phyloP scores from a whole-genome alignment of 2,113 vertebrate genomes.

The Corythaixoides concolor region DNA sequence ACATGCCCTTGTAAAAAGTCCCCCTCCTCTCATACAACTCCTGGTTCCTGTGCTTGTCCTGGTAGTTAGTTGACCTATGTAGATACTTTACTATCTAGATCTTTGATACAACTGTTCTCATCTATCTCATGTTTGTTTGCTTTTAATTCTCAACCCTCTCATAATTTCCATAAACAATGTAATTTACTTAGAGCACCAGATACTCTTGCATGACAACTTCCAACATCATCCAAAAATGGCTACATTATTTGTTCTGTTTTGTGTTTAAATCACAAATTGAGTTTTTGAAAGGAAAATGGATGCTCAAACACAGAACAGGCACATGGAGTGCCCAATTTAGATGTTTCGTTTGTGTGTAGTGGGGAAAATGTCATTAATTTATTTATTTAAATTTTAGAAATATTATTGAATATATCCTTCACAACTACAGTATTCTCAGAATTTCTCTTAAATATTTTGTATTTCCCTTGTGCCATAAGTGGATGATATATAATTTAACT shows the following conservation, averaged over 20 bases:
- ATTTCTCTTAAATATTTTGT: neutral
- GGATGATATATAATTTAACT: neutral
- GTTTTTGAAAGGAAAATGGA: neutral
- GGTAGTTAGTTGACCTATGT: neutral
- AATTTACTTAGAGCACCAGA: neutral
- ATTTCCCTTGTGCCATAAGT: neutral
- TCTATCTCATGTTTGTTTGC: neutral
- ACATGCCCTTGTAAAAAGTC: too few species aligned
- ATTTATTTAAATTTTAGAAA: neutral
- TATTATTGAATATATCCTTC: neutral
- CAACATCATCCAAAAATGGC: neutral
- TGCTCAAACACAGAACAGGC: neutral
- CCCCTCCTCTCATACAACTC: neutral
- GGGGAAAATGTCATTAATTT: fast-evolving
- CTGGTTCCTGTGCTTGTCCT: neutral
- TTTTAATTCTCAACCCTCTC: neutral
- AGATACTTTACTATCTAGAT: neutral
- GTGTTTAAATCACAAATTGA: neutral
- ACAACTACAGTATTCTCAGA: neutral
- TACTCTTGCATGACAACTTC: neutral
- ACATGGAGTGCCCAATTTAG: neutral
- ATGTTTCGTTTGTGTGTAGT: fast-evolving
- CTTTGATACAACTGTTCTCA: neutral
- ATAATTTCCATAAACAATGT: neutral
- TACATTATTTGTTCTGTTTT: neutral